Percentiles rank a stretch among this genome's conserved stretches.
Conservation (phyloP, 2,888 invertebrate species). For the Ochlodes sylvanus region DNA sequence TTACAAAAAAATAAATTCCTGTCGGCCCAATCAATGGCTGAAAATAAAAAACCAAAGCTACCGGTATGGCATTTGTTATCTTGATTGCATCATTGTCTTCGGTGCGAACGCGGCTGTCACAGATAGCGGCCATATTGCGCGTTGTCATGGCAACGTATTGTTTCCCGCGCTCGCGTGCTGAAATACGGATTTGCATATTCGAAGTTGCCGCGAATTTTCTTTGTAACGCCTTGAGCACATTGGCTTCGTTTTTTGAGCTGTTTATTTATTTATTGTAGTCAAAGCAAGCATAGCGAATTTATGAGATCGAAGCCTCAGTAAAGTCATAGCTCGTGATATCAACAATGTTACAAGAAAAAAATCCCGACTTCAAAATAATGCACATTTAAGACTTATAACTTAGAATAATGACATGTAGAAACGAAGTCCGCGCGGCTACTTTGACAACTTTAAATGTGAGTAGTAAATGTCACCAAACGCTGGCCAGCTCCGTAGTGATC, state of each 20-base stretch:
- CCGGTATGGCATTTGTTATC: slow-evolving; percentile 44
- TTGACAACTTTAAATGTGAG: too few relatives aligned
- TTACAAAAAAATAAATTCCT: slow-evolving; percentile 22
- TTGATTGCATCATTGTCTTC: slow-evolving; percentile 52
- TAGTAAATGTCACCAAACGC: too few relatives aligned
- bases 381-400: too few relatives aligned
- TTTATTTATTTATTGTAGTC: too few relatives aligned
- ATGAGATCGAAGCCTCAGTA: too few relatives aligned
- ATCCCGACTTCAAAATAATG: too few relatives aligned
- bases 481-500: too few relatives aligned
- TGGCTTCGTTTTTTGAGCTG: not conserved
- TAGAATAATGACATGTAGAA: too few relatives aligned
- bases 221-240: slow-evolving; percentile 2
- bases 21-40: slow-evolving; percentile 40
- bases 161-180: slow-evolving; percentile 54
- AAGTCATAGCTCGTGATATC: too few relatives aligned
- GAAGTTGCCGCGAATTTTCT: slow-evolving; percentile 27
- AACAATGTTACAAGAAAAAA: too few relatives aligned
- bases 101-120: slow-evolving; percentile 54
- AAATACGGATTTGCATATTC: slow-evolving; percentile 44
- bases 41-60: slow-evolving; percentile 39
- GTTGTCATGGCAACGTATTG: slow-evolving; percentile 57
- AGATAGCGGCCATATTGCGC: slow-evolving; percentile 53
- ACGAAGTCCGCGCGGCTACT: too few relatives aligned
- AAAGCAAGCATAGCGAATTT: too few relatives aligned